A percentile compares a stretch with the other conserved stretches of the same genome.
These are phyloP conservation scores for Parapsyche elsis DNA, from an alignment of 1,140 invertebrate genomes.

Conservation along the genomic window DNA sequence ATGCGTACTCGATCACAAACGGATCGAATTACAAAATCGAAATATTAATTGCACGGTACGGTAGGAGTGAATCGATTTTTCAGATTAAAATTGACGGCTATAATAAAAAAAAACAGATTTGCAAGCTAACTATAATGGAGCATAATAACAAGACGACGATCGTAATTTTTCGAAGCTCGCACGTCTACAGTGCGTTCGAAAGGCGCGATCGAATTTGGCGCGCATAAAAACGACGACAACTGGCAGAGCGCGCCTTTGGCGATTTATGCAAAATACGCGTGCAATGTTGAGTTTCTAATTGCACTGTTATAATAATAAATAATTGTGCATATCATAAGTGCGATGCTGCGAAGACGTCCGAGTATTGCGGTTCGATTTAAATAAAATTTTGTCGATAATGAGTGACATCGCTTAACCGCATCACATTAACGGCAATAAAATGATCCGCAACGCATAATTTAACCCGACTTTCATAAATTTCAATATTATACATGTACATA, in stretches of 20 bases:
- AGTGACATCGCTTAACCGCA: too few species aligned
- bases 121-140: constrained; percentile 13
- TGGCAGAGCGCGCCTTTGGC: neutral
- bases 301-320: constrained; percentile 2
- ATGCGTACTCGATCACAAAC: constrained; percentile 4
- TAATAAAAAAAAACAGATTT: constrained; percentile 5
- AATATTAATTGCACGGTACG: constrained; percentile 4
- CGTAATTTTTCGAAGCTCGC: neutral
- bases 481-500: too few species aligned
- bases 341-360: too few species aligned
- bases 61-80: constrained; percentile 4
- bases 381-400: too few species aligned
- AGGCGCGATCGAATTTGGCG: neutral
- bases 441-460: too few species aligned
- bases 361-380: too few species aligned
- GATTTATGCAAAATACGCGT: constrained; percentile 12
- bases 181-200: neutral
- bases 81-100: neutral
- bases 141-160: constrained; percentile 3
- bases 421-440: too few species aligned
- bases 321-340: too few species aligned
- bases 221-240: neutral
- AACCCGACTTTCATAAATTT: too few species aligned
- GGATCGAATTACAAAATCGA: constrained; percentile 26
- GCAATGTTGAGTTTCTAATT: constrained; percentile 30